These are phyloP conservation scores for Dermolepida albohirtum DNA, from an alignment of 2,888 invertebrate species.

Conservation along the genomic window DNA sequence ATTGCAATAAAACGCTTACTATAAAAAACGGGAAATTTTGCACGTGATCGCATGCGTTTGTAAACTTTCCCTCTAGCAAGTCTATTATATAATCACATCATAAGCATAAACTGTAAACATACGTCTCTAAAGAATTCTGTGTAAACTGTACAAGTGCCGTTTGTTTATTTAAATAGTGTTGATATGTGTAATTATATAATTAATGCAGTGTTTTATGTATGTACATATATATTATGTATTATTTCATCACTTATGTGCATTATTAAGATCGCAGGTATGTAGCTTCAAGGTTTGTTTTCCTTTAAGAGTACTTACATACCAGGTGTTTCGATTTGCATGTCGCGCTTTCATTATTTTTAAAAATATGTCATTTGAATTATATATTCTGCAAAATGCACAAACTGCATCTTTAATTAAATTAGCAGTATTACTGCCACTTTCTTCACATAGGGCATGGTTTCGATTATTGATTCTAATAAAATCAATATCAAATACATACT, in stretches of 20 bases:
- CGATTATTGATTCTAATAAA: no score
- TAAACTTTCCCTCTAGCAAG: slow-evolving; percentile 1
- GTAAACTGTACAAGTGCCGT: slow-evolving; percentile 7
- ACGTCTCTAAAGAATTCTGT: neutral
- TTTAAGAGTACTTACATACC: neutral
- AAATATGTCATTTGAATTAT: no score
- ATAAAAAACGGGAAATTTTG: slow-evolving; percentile 13
- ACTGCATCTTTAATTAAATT: no score
- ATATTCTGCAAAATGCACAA: no score
- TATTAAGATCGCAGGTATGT: neutral
- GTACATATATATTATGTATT: neutral
- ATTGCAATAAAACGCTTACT: no score
- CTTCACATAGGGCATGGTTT: no score
- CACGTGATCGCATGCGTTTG: no score
- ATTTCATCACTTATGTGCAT: neutral
- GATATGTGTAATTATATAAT: neutral
- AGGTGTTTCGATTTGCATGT: no score
- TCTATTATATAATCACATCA: slow-evolving; percentile 1
- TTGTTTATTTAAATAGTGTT: slow-evolving; percentile 17
- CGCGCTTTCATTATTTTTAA: no score
- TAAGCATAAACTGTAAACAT: no score
- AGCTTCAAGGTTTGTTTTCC: slow-evolving; percentile 2
- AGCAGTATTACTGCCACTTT: no score
- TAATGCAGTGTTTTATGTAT: neutral
- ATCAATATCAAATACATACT: no score